Conservation (phyloP, 2,797 vertebrate genomes). For the Rhabdophis nuchalis region DNA sequence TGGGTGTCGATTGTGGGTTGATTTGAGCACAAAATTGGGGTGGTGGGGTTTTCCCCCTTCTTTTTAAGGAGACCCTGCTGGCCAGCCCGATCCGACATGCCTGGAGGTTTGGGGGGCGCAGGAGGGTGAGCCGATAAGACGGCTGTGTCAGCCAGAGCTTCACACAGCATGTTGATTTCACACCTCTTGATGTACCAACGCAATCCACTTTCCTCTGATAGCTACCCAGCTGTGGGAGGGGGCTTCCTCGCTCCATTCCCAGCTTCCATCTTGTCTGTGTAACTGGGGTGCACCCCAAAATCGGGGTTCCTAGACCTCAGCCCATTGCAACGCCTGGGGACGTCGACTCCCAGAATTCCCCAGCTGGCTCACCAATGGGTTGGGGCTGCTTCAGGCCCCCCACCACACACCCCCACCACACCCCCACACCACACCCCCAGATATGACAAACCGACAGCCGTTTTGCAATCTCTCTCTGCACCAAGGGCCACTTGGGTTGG, state of each 20-base stretch:
- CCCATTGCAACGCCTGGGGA: not conserved
- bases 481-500: not conserved
- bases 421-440: fast-evolving
- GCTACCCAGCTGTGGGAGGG: not conserved
- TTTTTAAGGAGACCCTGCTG: not conserved
- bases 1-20: not conserved
- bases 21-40: not conserved
- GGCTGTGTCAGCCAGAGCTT: not conserved
- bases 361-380: not conserved
- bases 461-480: not conserved
- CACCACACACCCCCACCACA: fast-evolving
- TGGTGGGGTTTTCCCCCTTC: not conserved
- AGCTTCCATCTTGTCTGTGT: not conserved
- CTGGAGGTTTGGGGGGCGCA: not conserved
- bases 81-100: not conserved
- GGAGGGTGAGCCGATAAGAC: not conserved
- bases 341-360: not conserved
- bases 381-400: not conserved
- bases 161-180: constrained; percentile 13
- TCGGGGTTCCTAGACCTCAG: not conserved
- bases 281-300: too few species aligned
- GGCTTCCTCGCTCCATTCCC: not conserved
- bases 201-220: not conserved
- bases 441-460: not conserved
- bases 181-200: not conserved